Percentiles rank a stretch among this genome's conserved stretches.
Conservation (phyloP, 1,140 invertebrate species). For the Lasioglossum albipes region DNA sequence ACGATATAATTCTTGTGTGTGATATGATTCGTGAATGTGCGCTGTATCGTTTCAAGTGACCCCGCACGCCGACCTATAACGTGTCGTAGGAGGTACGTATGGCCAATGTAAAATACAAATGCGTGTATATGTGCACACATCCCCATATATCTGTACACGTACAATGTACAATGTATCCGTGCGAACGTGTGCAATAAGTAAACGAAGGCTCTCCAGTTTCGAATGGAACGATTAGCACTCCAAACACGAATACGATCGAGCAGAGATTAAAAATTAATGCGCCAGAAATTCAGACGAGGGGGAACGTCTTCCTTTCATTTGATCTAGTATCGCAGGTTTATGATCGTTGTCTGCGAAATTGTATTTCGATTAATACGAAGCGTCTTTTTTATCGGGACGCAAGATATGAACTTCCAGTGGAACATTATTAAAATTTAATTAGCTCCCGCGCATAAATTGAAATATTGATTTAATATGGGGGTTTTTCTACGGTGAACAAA, state of each 20-base stretch:
- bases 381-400: too few species aligned
- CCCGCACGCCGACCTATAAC: not conserved
- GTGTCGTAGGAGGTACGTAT: constrained; percentile 26
- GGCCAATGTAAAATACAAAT: not conserved
- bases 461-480: too few species aligned
- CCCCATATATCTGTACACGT: not conserved
- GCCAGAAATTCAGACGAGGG: not conserved
- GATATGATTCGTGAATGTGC: constrained; percentile 7
- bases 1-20: constrained; percentile 17
- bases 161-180: not conserved
- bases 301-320: not conserved
- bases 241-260: not conserved
- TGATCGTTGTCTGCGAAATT: too few species aligned
- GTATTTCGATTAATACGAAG: too few species aligned
- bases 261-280: not conserved
- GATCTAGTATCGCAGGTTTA: not conserved
- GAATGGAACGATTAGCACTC: not conserved
- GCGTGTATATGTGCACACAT: not conserved
- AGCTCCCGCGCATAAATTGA: too few species aligned
- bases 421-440: too few species aligned
- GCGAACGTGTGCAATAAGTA: not conserved
- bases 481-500: too few species aligned
- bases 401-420: too few species aligned
- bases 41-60: not conserved
- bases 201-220: not conserved